Evolutionary conservation across 1,140 invertebrate species (phyloP).

Genomic region (Drosophila teissieri): DNA sequence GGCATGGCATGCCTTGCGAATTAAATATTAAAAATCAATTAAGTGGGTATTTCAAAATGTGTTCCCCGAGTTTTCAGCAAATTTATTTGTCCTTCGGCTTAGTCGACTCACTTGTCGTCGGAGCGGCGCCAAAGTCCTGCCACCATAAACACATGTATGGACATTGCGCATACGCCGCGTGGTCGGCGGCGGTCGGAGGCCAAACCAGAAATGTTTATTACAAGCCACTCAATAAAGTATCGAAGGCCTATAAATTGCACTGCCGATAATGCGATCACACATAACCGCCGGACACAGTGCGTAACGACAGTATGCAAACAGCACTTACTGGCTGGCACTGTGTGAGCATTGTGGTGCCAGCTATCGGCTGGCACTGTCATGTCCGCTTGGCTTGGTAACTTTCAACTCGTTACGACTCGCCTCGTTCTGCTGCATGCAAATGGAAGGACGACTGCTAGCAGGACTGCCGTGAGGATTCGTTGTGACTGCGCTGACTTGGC

Average conservation of each 20-base stretch:
- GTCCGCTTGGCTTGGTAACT: constrained; percentile 20
- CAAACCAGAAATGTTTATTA: constrained; percentile 59
- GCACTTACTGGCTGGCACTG: neutral
- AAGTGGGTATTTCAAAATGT: constrained; percentile 26
- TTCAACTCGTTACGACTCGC: constrained; percentile 28
- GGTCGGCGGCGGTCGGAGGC: constrained; percentile 9
- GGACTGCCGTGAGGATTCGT: constrained; percentile 52
- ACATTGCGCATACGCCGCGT: constrained; percentile 57
- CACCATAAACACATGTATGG: constrained; percentile 60
- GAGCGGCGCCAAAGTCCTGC: constrained; percentile 50
- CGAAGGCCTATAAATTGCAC: constrained; percentile 51
- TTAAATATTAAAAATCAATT: constrained; percentile 70
- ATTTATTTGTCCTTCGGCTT: constrained; percentile 7
- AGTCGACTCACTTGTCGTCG: constrained; percentile 13
- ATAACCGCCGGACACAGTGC: constrained; percentile 30
- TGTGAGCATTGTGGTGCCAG: neutral
- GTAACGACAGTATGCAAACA: constrained; percentile 19
- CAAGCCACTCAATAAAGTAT: constrained; percentile 69
- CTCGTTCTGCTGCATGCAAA: constrained; percentile 43
- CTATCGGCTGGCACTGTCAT: constrained; percentile 23
- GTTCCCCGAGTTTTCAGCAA: neutral
- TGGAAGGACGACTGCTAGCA: constrained; percentile 19
- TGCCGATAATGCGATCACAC: constrained; percentile 40
- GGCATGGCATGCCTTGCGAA: neutral
- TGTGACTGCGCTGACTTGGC: constrained; percentile 59